Evolutionary conservation across 2,113 vertebrate genomes (phyloP).

Genomic region (Heteronetta atricapilla): DNA sequence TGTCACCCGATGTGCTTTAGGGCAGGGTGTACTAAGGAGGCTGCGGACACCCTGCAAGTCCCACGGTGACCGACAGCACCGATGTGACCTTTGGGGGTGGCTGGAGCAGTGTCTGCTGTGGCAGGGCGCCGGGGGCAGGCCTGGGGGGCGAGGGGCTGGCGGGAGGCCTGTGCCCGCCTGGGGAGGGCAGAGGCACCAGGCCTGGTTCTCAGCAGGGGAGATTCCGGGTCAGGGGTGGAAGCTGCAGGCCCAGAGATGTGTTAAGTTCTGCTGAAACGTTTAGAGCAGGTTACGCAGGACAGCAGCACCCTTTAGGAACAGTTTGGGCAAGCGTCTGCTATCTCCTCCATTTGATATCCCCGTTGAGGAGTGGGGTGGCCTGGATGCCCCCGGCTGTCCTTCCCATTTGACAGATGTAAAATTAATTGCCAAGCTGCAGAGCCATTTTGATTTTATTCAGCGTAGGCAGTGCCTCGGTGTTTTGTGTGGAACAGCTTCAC

Average conservation of each 20-base stretch:
- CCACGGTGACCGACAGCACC: neutral
- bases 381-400: neutral
- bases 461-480: too few species aligned
- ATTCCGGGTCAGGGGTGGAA: neutral
- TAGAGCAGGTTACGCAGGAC: neutral
- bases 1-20: too few species aligned
- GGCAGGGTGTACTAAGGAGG: neutral
- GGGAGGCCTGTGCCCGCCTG: neutral
- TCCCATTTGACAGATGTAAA: too few species aligned
- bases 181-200: neutral
- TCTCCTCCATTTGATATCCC: neutral
- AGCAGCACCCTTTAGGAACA: too few species aligned
- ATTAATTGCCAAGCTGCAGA: neutral
- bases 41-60: neutral
- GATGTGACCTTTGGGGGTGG: neutral
- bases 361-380: neutral
- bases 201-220: accelerated
- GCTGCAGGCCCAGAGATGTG: neutral
- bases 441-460: neutral
- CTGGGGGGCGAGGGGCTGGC: accelerated
- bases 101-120: too few species aligned
- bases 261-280: neutral
- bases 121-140: neutral
- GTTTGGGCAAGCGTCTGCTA: neutral
- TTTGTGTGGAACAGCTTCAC: neutral